A percentile compares a stretch with the other conserved stretches of the same genome.
Evolutionary conservation across 2,797 vertebrate genomes (phyloP).

Genomic region (Furcifer pardalis): DNA sequence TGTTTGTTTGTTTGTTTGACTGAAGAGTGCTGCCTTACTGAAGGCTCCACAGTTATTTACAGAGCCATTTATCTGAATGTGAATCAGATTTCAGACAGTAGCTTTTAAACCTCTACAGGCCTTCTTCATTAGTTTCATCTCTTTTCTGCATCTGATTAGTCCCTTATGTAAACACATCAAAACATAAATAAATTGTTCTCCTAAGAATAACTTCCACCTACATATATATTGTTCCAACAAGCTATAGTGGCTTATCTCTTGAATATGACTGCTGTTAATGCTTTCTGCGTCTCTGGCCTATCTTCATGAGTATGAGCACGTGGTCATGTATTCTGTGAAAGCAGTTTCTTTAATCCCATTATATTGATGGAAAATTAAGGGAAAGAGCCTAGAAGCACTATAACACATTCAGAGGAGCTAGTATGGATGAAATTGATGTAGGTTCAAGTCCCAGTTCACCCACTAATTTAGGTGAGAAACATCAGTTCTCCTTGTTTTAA

Average conservation of each 20-base stretch:
- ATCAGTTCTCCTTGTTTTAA: not conserved
- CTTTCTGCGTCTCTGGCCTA: not conserved
- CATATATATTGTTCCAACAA: not conserved
- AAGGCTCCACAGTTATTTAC: not conserved
- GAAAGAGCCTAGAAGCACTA: not conserved
- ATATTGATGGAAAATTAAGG: not conserved
- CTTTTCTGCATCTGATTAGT: not conserved
- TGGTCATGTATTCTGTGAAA: not conserved
- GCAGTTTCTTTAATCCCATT: not conserved
- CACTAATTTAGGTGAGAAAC: not conserved
- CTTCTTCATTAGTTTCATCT: not conserved
- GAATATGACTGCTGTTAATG: not conserved
- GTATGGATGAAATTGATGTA: not conserved
- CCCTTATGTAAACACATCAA: constrained; percentile 2
- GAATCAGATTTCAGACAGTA: not conserved
- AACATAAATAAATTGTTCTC: not conserved
- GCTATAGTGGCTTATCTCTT: not conserved
- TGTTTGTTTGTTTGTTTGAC: not conserved
- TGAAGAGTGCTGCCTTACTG: not conserved
- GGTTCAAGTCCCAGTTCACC: not conserved
- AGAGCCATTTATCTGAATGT: not conserved
- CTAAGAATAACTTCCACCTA: not conserved
- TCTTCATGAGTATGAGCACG: not conserved
- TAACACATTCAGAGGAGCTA: not conserved
- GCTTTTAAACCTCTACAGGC: not conserved